These are phyloP conservation scores for Siderastrea siderea DNA, from an alignment of 92 coral and sea anemone species.

Conservation along the genomic window DNA sequence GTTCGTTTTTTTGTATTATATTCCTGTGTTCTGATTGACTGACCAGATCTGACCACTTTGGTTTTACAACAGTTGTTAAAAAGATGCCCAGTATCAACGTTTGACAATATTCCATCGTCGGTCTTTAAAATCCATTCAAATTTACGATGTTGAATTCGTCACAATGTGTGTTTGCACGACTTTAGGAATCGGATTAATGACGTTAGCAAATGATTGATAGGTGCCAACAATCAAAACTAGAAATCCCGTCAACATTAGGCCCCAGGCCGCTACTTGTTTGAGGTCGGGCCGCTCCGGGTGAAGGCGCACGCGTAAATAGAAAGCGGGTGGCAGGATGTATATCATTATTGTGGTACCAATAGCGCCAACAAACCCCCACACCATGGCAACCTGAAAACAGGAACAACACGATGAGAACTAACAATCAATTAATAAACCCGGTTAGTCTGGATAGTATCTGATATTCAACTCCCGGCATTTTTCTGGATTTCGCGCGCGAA, in stretches of 20 bases:
- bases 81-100: not conserved
- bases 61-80: not conserved
- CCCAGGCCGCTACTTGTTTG: constrained; percentile 91
- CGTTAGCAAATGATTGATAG: constrained; percentile 86
- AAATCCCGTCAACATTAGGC: constrained; percentile 82
- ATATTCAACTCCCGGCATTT: no score
- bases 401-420: not conserved
- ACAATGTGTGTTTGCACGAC: constrained; percentile 15
- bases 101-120: not conserved
- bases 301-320: constrained; percentile 86
- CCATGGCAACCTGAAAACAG: constrained; percentile 84
- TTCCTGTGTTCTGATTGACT: no score
- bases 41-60: not conserved
- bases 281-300: constrained; percentile 89
- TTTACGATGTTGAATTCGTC: not conserved
- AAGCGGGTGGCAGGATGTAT: constrained; percentile 89
- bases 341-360: constrained; percentile 83
- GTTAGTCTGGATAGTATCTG: not conserved
- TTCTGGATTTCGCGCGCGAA: no score
- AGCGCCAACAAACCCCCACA: constrained; percentile 94
- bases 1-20: no score
- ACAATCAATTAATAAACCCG: not conserved
- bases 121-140: not conserved
- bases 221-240: constrained; percentile 78
- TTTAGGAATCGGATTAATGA: constrained; percentile 74